These are phyloP conservation scores for Lathronympha strigana DNA, from an alignment of 2,888 invertebrate species.

Conservation along the genomic window DNA sequence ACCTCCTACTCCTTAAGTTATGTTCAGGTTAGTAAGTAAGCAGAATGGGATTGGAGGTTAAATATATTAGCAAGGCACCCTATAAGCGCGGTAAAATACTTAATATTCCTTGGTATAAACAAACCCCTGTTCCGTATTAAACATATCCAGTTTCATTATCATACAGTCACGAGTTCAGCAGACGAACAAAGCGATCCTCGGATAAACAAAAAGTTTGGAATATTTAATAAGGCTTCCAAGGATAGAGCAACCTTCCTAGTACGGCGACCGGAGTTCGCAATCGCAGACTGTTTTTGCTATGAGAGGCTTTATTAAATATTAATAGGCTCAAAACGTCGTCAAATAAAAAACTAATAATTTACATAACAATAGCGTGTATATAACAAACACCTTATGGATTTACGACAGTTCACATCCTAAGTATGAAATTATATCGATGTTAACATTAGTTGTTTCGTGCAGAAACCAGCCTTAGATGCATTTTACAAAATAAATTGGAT, in stretches of 20 bases:
- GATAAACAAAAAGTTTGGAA: constrained; percentile 56
- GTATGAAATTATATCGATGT: no score
- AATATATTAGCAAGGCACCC: no score
- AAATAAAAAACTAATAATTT: neutral
- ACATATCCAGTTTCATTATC: constrained; percentile 18
- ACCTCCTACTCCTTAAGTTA: no score
- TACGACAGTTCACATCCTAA: no score
- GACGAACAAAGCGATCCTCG: constrained; percentile 32
- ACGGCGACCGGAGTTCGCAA: constrained; percentile 50
- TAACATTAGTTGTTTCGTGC: no score
- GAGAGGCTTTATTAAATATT: constrained; percentile 7
- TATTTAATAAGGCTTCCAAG: constrained; percentile 65
- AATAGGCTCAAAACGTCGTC: neutral
- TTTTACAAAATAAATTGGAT: no score
- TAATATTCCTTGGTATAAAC: neutral
- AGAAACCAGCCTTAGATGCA: no score
- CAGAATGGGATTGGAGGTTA: neutral
- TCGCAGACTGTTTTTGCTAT: constrained; percentile 26
- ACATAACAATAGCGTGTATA: no score
- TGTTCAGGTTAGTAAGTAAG: no score
- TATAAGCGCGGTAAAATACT: neutral
- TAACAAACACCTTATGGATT: no score
- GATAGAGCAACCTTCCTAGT: constrained; percentile 68
- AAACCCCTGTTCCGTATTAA: constrained; percentile 6
- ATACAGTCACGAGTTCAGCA: constrained; percentile 35